A percentile compares a stretch with the other conserved stretches of the same genome.
phyloP scores from a whole-genome alignment of 1,140 invertebrate species.

The Zaprionus lachaisei region DNA sequence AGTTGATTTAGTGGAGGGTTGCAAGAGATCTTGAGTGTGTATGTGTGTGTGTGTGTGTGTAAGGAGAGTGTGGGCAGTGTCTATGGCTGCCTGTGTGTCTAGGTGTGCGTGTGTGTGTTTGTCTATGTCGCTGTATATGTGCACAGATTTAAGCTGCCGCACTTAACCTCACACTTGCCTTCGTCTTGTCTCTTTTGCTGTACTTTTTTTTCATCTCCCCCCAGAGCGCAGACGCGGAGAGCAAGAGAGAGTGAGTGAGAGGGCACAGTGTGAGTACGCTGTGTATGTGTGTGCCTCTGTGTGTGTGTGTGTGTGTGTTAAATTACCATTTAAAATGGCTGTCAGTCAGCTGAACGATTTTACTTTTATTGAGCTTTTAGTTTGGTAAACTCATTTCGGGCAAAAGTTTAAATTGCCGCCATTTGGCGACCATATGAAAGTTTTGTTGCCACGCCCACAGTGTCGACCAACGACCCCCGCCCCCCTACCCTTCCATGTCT shows the following conservation, averaged over 20 bases:
- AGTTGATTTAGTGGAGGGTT: conserved; percentile 56
- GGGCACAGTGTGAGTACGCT: conserved; percentile 31
- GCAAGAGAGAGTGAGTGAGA: conserved; percentile 10
- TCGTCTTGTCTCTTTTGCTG: conserved; percentile 43
- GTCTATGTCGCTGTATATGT: conserved; percentile 22
- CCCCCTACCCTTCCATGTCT: neutral
- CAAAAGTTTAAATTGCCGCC: conserved; percentile 79
- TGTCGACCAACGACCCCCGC: neutral
- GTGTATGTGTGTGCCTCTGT: conserved; percentile 13
- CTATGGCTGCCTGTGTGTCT: conserved; percentile 25
- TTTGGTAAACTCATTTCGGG: conserved; percentile 74
- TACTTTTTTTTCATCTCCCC: conserved; percentile 13
- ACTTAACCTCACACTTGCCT: conserved; percentile 82
- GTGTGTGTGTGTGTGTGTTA: conserved; percentile 60
- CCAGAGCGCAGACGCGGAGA: conserved; percentile 74
- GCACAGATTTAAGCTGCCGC: conserved; percentile 78
- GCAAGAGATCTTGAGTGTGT: conserved; percentile 27
- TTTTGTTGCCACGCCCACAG: neutral
- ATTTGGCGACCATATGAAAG: conserved; percentile 52
- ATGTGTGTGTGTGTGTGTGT: conserved; percentile 23
- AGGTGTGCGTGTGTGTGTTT: conserved; percentile 15
- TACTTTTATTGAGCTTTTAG: conserved; percentile 81
- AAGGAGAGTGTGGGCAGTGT: conserved; percentile 38
- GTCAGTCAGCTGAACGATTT: conserved; percentile 77
- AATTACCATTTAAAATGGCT: conserved; percentile 84